Conservation (phyloP, 2,113 vertebrate species). For the Scalopus aquaticus region DNA sequence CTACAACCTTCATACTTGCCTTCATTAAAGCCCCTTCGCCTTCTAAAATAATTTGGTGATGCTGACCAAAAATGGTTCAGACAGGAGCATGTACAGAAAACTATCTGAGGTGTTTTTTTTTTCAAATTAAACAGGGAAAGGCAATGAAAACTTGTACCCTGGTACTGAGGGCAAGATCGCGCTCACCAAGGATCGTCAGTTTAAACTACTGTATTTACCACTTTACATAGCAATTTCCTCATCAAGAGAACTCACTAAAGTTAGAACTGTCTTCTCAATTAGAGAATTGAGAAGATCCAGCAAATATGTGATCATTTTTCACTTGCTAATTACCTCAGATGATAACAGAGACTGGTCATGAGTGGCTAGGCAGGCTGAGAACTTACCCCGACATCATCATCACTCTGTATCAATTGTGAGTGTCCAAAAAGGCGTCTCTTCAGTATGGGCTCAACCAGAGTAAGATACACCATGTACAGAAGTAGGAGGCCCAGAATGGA, state of each 20-base stretch:
- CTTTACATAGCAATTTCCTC: not conserved
- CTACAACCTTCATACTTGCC: not conserved
- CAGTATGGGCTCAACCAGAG: conserved; percentile 95
- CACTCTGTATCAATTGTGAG: conserved; percentile 96
- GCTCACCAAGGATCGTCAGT: not conserved
- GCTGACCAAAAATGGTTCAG: not conserved
- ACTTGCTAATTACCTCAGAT: not conserved
- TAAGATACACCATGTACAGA: conserved; percentile 98
- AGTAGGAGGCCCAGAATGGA: conserved; percentile 97
- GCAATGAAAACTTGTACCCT: not conserved
- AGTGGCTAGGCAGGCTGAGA: not conserved
- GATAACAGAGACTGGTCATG: not conserved
- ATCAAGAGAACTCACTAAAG: not conserved
- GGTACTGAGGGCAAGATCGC: not conserved
- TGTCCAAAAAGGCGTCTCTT: conserved; percentile 98
- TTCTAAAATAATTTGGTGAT: conserved; percentile 32
- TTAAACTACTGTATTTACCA: not conserved
- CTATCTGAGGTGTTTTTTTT: not conserved
- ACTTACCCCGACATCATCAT: conserved; percentile 97
- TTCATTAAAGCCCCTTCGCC: not conserved
- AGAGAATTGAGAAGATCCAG: not conserved
- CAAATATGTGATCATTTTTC: not conserved
- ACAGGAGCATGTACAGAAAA: not conserved
- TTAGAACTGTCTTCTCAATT: not conserved
- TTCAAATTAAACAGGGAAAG: conserved; percentile 2